These are phyloP conservation scores for Lamproptera curius DNA, from an alignment of 2,888 invertebrate genomes.

Conservation along the genomic window DNA sequence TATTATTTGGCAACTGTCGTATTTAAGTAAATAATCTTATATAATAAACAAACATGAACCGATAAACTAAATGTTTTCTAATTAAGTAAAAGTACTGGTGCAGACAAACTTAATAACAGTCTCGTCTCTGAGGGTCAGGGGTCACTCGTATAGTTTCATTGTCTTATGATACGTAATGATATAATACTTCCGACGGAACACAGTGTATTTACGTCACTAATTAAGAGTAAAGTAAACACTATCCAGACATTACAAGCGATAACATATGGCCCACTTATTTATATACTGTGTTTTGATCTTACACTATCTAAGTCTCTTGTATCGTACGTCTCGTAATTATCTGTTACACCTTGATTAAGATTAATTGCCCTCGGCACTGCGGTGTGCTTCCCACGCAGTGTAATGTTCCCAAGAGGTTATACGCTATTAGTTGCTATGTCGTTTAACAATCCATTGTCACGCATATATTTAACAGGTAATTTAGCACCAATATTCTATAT, in stretches of 20 bases:
- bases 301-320: constrained; percentile 1
- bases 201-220: constrained; percentile 1
- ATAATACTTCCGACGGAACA: constrained; percentile 13
- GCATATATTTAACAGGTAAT: neutral
- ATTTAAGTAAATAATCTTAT: no score
- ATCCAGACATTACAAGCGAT: constrained; percentile 2
- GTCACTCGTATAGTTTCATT: constrained; percentile 8
- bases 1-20: no score
- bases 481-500: neutral
- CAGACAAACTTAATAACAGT: no score
- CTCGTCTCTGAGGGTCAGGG: constrained; percentile 5
- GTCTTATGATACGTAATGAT: constrained; percentile 2
- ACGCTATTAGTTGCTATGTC: neutral
- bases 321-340: constrained; percentile 6
- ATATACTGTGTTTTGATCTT: constrained; percentile 2
- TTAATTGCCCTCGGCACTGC: neutral
- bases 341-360: constrained; percentile 2
- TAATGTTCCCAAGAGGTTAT: neutral
- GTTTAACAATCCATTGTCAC: neutral
- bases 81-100: no score
- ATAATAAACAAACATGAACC: no score
- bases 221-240: constrained; percentile 4
- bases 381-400: constrained; percentile 4
- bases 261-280: neutral
- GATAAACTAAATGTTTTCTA: no score